Percentiles rank a stretch among this genome's conserved stretches.
Conservation (phyloP, 2,113 vertebrate species). For the Lophotis ruficrista region DNA sequence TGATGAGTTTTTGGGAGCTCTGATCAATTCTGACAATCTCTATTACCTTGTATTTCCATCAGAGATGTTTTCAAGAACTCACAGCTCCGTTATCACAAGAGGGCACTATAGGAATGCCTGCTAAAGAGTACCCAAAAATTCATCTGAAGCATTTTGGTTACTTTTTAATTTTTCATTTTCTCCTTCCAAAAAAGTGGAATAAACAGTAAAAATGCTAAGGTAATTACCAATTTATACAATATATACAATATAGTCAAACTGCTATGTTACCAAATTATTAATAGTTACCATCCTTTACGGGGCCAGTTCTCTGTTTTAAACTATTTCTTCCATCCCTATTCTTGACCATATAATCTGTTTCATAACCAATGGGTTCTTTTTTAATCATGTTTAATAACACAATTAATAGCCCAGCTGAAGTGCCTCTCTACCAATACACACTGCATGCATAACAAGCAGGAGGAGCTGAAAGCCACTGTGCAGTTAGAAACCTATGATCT, state of each 20-base stretch:
- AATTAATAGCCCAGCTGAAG: not conserved
- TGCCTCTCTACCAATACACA: not conserved
- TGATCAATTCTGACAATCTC: not conserved
- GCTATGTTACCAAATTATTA: not conserved
- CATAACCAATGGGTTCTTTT: not conserved
- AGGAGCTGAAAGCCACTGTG: not conserved
- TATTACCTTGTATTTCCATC: not conserved
- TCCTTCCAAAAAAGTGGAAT: not conserved
- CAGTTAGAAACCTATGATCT: not conserved
- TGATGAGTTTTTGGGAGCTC: not conserved
- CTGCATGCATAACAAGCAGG: not conserved
- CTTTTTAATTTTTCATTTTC: not conserved
- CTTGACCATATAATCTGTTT: not conserved
- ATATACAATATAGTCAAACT: not conserved
- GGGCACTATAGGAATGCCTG: constrained; percentile 25
- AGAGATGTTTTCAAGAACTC: not conserved
- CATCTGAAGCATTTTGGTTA: not conserved
- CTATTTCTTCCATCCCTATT: not conserved
- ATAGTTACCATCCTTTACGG: not conserved
- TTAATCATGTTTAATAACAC: not conserved
- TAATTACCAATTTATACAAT: not conserved
- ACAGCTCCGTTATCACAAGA: constrained; percentile 5
- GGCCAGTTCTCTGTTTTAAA: not conserved
- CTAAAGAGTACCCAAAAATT: not conserved
- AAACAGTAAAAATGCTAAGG: not conserved